Percentiles rank a stretch among this genome's conserved stretches.
These are phyloP conservation scores for Galleria mellonella DNA, from an alignment of 1,140 invertebrate genomes.

Conservation along the genomic window DNA sequence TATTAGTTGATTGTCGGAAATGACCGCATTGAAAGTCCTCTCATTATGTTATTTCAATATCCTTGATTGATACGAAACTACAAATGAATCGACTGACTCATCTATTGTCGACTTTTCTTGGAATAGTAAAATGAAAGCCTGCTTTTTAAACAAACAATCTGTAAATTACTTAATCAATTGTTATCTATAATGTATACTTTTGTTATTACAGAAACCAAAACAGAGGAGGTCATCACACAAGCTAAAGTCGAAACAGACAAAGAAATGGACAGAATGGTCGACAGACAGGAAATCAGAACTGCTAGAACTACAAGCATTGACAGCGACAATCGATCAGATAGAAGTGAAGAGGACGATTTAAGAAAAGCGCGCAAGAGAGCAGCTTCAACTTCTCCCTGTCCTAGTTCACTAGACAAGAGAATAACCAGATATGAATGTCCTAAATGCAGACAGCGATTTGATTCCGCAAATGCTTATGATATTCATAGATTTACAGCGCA, in stretches of 20 bases:
- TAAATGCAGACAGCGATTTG: slow-evolving; percentile 81
- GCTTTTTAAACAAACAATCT: slow-evolving; percentile 52
- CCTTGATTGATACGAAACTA: slow-evolving; percentile 32
- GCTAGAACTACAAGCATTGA: slow-evolving; percentile 57
- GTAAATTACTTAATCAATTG: slow-evolving; percentile 44
- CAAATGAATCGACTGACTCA: slow-evolving; percentile 58
- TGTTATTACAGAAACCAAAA: slow-evolving; percentile 68
- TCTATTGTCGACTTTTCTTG: slow-evolving; percentile 64
- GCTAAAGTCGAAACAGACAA: slow-evolving; percentile 57
- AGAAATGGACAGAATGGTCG: slow-evolving; percentile 42
- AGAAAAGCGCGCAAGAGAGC: slow-evolving; percentile 61
- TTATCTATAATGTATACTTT: slow-evolving; percentile 44
- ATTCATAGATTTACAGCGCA: slow-evolving; percentile 79
- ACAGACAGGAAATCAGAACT: slow-evolving; percentile 34
- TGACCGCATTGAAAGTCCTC: slow-evolving; percentile 30
- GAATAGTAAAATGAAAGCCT: slow-evolving; percentile 65
- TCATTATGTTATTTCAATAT: slow-evolving; percentile 55
- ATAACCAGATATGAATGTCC: slow-evolving; percentile 82
- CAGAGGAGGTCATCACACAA: slow-evolving; percentile 56
- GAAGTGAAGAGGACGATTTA: slow-evolving; percentile 69
- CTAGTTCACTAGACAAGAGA: slow-evolving; percentile 82
- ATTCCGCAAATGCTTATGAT: slow-evolving; percentile 81
- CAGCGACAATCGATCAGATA: slow-evolving; percentile 59
- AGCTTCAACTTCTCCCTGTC: slow-evolving; percentile 60
- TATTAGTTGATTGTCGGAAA: slow-evolving; percentile 51